Base-by-base conservation (phyloP, 2,888 invertebrate species). In the Lepidochrysops patricia region DNA sequence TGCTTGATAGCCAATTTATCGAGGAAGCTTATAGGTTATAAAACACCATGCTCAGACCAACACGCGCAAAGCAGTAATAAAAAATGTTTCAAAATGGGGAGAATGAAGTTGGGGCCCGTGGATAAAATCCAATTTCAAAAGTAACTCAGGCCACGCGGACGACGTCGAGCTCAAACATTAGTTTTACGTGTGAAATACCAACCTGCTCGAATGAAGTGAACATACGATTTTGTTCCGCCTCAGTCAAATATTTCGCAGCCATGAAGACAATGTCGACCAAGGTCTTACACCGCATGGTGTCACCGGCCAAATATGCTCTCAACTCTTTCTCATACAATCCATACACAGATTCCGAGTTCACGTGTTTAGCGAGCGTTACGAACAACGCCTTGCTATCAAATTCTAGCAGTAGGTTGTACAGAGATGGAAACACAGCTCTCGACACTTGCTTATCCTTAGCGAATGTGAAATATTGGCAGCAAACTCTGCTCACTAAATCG, bases 231-330 rank as follows among this genome's bases (percentile, higher is more conserved):
- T 92, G 92, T 57, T 92, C 91, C 0, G 79, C 76, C 34, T 89
- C 83, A 23, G 78, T 74, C 66, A 94, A 73, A 65, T 92, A 90
- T 32, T 83, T 82, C 62, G 93, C 72, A 57, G 93, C 71, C 61
- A 91, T 82, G 74, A 95, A 94, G 54, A 92, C 80, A 9, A 95
- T 79, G 69, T 93, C 91, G 1, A 94, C 81, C 1, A 93, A 79
- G 32, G 89, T 73, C 64, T 90, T 89, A 37, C 90, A 88, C 19
- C 90, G 80, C 67, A 91, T 89, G 0, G 82, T 74, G 57, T 90
- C 88, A 0, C 82, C 80, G 0, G 78, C 67, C 57, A 93, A 76
- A 92, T 93, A 92, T 0, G 65, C 68, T 23, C 76, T 73, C 59
- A 91, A 67, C 62, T 76, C 76, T 1, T 72, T 68, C 13, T 84